Evolutionary conservation across 2,797 vertebrate species (phyloP).

Genomic region (Rhinogobio ventralis): DNA sequence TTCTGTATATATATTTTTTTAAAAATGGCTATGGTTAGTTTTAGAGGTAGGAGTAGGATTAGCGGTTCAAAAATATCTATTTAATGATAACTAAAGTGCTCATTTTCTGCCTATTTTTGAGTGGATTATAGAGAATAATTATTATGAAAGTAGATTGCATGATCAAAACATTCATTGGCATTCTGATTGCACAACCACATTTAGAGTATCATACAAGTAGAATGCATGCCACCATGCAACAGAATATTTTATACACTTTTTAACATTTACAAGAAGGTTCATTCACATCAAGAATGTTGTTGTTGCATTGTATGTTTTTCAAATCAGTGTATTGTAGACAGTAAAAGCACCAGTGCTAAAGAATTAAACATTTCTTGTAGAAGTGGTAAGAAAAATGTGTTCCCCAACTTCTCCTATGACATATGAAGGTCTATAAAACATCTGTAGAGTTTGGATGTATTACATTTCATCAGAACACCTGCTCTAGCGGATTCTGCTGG

Average conservation of each 20-base stretch:
- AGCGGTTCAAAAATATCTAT: too few species aligned
- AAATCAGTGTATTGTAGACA: background rate
- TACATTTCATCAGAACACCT: conserved; percentile 8
- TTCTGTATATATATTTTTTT: too few species aligned
- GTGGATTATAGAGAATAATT: too few species aligned
- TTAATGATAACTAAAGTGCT: too few species aligned
- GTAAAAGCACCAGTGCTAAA: background rate
- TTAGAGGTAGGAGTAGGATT: too few species aligned
- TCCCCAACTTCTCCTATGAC: background rate
- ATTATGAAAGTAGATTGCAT: background rate
- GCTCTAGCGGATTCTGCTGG: background rate
- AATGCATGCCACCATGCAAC: background rate
- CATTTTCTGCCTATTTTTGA: too few species aligned
- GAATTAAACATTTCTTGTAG: background rate
- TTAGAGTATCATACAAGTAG: background rate
- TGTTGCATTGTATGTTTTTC: background rate
- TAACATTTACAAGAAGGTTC: background rate
- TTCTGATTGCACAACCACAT: background rate
- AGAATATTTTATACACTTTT: background rate
- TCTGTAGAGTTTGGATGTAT: background rate
- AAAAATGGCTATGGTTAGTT: too few species aligned
- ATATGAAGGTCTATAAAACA: background rate
- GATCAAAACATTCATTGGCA: background rate
- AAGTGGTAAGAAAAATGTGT: background rate
- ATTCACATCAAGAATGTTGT: background rate